Conservation (phyloP, 2,888 invertebrate species). For the Archaeoteleia sp. region DNA sequence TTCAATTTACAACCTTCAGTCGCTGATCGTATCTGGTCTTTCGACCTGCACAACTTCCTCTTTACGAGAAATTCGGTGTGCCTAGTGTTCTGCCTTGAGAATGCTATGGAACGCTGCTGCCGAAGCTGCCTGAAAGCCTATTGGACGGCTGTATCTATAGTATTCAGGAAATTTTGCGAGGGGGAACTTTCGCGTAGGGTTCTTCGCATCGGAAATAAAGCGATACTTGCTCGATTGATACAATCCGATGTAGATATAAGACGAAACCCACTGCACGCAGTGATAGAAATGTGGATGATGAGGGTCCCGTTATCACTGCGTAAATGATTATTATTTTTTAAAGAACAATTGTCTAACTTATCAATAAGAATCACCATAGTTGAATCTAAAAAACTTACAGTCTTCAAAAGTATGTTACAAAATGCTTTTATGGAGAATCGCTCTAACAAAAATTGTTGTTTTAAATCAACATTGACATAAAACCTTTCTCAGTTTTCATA, state of each 20-base stretch:
- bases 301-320: background rate
- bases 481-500: no score
- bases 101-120: constrained; percentile 11
- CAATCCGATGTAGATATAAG: constrained; percentile 2
- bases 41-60: constrained; percentile 34
- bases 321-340: constrained; percentile 3
- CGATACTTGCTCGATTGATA: constrained; percentile 39
- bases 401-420: no score
- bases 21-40: constrained; percentile 56
- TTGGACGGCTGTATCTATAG: constrained; percentile 22
- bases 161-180: constrained; percentile 27
- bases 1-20: constrained; percentile 55
- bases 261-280: background rate
- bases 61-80: constrained; percentile 18
- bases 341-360: background rate
- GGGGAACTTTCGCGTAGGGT: constrained; percentile 6
- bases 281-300: constrained; percentile 5
- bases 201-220: constrained; percentile 39
- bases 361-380: no score
- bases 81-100: constrained; percentile 14
- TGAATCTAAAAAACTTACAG: no score
- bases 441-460: no score
- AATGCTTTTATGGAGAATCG: no score
- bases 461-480: no score
- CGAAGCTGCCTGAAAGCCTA: constrained; percentile 30